Base-by-base conservation (phyloP, 2,888 invertebrate genomes). In the Apodemia mormo region DNA sequence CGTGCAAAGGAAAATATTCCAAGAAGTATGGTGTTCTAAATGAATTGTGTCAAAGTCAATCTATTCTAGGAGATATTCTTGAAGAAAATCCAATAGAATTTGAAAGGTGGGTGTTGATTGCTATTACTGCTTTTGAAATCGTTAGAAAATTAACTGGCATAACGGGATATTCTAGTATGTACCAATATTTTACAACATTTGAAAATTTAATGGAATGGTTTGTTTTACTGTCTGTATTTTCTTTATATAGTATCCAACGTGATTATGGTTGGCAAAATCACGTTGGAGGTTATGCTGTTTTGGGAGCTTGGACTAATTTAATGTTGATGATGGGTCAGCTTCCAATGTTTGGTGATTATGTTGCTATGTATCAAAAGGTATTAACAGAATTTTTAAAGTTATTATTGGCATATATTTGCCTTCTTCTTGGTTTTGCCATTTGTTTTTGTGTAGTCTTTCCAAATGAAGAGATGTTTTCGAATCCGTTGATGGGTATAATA, bases 151-250 rank as follows among this genome's bases (percentile, higher is more conserved):
- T 97, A 0, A 96, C 97, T 43, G 97, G 97, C 8, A 95, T 97
- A 6, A 96, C 96, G 0, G 97, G 97, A 0, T 97, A 97, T 81
- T 96, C 96, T 0, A 96, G 96, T 68, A 94, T 96, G 14, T 94
- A 94, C 76, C 96, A 97, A 78, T 97, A 97, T 82, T 95, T 97
- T 72, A 96, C 95, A 0, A 97, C 97, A 75, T 96, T 96, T 68
- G 97, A 97, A 78, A 97, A 97, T 83, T 94, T 97, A 65, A 96
- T 97, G 87, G 97, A 97, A 82, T 97, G 97, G 97, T 96, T 96
- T 79, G 96, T 97, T 67, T 95, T 97, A 33, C 93, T 96, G 9
- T 97, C 97, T 81, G 97, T 97, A 6, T 97, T 97, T 85, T 95
- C 96, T 12, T 95, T 97, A 40, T 97, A 97, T 10, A 96, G 96